phyloP scores from a whole-genome alignment of 1,140 invertebrate genomes.

The Anastrepha ludens region DNA sequence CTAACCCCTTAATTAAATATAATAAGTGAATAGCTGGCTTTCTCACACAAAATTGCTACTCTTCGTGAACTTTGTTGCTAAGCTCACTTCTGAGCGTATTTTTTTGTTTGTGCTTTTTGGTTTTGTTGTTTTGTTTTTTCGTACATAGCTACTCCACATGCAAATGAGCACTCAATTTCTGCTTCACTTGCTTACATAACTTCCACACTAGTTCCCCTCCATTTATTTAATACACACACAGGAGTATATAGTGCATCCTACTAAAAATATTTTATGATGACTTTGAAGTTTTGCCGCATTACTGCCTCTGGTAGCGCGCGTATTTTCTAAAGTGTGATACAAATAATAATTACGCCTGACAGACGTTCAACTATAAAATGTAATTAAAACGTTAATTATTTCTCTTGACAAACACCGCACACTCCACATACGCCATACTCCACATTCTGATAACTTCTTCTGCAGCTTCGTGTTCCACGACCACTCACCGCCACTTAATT shows the following conservation, averaged over 20 bases:
- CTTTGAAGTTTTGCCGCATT: conserved; percentile 30
- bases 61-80: background rate
- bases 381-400: conserved; percentile 53
- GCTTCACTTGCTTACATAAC: conserved; percentile 12
- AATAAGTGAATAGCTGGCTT: background rate
- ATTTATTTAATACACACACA: background rate
- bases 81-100: too few relatives aligned
- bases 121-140: background rate
- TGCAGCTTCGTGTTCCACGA: background rate
- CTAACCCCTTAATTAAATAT: background rate
- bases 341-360: conserved; percentile 52
- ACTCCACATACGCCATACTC: background rate
- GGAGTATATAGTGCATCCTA: background rate
- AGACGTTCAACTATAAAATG: conserved; percentile 51
- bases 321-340: conserved; percentile 46
- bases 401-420: conserved; percentile 3
- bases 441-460: background rate
- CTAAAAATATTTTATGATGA: background rate
- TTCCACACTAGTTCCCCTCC: background rate
- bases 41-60: background rate
- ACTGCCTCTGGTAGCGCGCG: background rate
- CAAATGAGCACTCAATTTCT: conserved; percentile 29
- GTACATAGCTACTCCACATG: background rate
- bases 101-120: background rate
- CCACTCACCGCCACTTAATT: conserved; percentile 33